Evolutionary conservation across 2,113 vertebrate species (phyloP).

Genomic region (Variabilichromis moorii): DNA sequence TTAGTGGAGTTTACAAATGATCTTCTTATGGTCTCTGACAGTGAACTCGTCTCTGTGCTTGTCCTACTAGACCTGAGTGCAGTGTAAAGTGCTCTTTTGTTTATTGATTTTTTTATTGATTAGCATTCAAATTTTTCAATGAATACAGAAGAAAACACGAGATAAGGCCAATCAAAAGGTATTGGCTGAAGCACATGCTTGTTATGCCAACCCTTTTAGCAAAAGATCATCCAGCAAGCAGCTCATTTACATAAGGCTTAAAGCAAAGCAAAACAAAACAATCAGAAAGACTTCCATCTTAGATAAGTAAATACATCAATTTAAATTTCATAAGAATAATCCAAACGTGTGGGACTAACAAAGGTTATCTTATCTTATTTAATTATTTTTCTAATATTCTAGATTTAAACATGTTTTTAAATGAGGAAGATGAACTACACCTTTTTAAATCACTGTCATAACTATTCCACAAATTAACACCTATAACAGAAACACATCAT

Average conservation of each 20-base stretch:
- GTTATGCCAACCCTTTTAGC: background rate
- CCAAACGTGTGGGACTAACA: background rate
- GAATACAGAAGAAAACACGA: background rate
- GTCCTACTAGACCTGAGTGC: background rate
- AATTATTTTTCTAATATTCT: background rate
- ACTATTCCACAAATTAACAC: background rate
- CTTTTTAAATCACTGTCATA: background rate
- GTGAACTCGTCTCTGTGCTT: background rate
- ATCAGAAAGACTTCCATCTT: background rate
- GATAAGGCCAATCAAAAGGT: background rate
- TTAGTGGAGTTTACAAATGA: background rate
- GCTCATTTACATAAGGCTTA: background rate
- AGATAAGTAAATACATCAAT: background rate
- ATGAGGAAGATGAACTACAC: background rate
- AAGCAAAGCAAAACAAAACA: background rate
- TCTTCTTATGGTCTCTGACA: background rate
- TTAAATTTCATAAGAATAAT: background rate
- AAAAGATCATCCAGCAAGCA: background rate
- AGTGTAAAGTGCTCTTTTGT: background rate
- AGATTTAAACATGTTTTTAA: background rate
- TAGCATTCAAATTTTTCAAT: background rate
- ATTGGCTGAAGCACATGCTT: background rate
- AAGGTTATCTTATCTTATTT: background rate
- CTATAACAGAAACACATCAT: background rate
- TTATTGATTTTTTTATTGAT: background rate